Evolutionary conservation across 2,888 invertebrate genomes (phyloP).

Genomic region (Chrysodeixis includens): DNA sequence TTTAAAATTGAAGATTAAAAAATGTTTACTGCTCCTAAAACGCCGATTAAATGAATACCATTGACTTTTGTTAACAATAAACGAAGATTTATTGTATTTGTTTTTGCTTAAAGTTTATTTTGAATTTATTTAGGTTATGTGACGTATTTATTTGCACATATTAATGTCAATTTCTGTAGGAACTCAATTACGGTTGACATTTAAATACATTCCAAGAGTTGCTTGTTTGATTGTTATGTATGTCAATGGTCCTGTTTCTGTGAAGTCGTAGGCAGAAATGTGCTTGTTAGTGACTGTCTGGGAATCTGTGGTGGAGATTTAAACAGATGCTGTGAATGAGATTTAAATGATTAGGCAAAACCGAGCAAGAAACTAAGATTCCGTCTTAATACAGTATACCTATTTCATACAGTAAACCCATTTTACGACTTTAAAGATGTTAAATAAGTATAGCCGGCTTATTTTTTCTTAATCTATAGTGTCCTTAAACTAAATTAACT

Average conservation of each 20-base stretch:
- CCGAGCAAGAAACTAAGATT: not conserved
- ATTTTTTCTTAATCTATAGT: too few relatives aligned
- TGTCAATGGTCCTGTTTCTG: not conserved
- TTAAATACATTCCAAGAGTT: not conserved
- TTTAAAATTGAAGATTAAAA: constrained; percentile 48
- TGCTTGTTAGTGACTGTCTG: not conserved
- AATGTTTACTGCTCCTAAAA: constrained; percentile 51
- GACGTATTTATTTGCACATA: constrained; percentile 37
- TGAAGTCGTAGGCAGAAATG: constrained; percentile 1
- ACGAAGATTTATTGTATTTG: constrained; percentile 50
- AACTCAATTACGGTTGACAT: not conserved
- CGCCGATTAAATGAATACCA: constrained; percentile 53
- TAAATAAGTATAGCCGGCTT: too few relatives aligned
- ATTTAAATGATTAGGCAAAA: not conserved
- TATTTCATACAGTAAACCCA: too few relatives aligned
- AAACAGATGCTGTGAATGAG: not conserved
- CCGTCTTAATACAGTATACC: not conserved
- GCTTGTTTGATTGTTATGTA: not conserved
- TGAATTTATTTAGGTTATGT: constrained; percentile 35
- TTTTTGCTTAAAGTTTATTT: constrained; percentile 33
- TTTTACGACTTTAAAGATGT: not conserved
- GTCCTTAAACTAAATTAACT: too few relatives aligned
- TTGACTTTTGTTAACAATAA: constrained; percentile 54
- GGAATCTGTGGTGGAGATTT: not conserved
- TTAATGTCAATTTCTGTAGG: not conserved